Evolutionary conservation across 2,113 vertebrate species (phyloP), one percentile per base, ranked within the genome.

Genomic region (Syngnathoides biaculeatus): DNA sequence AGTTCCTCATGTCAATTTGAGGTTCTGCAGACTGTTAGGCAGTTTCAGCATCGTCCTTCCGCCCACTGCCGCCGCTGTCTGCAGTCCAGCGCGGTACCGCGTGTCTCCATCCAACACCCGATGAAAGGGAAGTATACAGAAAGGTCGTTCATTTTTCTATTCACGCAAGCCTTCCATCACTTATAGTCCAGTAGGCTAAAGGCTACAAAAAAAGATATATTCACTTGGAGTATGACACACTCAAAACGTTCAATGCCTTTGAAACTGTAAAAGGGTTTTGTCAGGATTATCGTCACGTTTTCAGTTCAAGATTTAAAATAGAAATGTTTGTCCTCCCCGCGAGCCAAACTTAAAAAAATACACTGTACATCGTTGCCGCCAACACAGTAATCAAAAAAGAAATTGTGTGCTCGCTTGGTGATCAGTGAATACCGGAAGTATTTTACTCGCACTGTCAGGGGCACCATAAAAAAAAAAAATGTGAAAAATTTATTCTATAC

Each of bases 101-200:
- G 72, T 52, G n/a, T 69, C 61, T 65, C 66, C 75, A 69, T 63
- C 72, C 67, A 68, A 67, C 63, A 77, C 5, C 87, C 74, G 89
- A 90, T 91, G 88, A 76, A 62, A 55, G 89, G 81, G 88, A 89
- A 77, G 87, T 89, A 92, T 90, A 92, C 93, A 94, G 78, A 94
- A 95, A 93, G 71, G 62, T 68, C 64, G 42, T 43, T 71, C 53
- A 10, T 39, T 60, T 43, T 63, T 58, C 69, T 63, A 84, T 70
- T 75, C 84, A 84, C 74, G 80, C 71, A 78, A 73, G 48, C 22
- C 67, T 67, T 71, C 68, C 62, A 45, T 67, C 81, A 79, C 82
- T 77, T 90, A 88, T 81, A 79, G 74, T 76, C 79, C 20, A 73
- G 72, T 57, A 62, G 71, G 75, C 76, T 86, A 5, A 87, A 75